phyloP scores from a whole-genome alignment of 2,888 invertebrate species.

The Limnephilus rhombicus region DNA sequence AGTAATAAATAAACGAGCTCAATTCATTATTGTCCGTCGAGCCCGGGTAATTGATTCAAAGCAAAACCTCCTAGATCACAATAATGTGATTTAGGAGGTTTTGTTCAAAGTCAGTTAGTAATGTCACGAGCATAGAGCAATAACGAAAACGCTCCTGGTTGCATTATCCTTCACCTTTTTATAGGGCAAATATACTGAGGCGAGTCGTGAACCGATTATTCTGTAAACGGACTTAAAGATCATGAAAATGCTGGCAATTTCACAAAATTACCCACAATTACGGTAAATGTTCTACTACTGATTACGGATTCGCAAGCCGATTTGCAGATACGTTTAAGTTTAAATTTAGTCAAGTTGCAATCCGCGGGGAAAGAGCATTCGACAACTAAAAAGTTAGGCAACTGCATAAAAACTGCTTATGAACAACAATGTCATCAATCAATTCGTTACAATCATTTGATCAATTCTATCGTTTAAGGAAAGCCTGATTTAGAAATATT shows the following conservation, averaged over 20 bases:
- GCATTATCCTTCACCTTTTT: slow-evolving; percentile 31
- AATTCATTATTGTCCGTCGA: neutral
- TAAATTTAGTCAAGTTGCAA: neutral
- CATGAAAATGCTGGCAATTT: slow-evolving; percentile 34
- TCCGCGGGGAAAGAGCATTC: neutral
- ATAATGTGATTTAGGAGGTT: too few species aligned
- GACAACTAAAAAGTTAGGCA: neutral
- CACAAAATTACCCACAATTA: slow-evolving; percentile 24
- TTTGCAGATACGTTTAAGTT: neutral
- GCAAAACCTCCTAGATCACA: neutral
- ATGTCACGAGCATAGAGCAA: slow-evolving; percentile 24
- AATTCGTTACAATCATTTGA: neutral
- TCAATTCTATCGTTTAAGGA: neutral
- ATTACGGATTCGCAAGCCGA: neutral
- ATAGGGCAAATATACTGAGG: slow-evolving; percentile 17
- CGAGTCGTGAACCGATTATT: slow-evolving; percentile 38
- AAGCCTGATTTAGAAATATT: neutral
- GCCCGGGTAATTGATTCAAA: neutral
- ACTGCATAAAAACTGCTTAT: neutral
- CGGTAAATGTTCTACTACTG: neutral
- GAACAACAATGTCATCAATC: too few species aligned
- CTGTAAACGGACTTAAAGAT: slow-evolving; percentile 20
- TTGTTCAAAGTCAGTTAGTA: neutral
- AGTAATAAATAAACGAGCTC: neutral
- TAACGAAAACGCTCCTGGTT: neutral